Evolutionary conservation across 2,888 invertebrate species (phyloP).

Genomic region (Suillia variegata): DNA sequence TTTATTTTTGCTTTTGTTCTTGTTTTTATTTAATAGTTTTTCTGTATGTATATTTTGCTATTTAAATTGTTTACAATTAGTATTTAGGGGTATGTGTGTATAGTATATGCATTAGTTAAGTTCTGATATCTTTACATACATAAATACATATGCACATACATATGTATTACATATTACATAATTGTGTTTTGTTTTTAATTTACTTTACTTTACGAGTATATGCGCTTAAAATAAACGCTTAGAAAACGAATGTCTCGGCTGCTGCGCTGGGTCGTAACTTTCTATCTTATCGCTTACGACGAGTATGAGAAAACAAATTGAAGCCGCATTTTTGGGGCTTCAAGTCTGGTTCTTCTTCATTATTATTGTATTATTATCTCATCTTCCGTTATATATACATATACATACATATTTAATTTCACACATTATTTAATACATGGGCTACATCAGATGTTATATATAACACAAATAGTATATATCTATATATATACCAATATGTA

Average conservation of each 20-base stretch:
- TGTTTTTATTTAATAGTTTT: background rate
- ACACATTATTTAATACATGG: background rate
- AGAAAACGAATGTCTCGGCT: too few relatives aligned
- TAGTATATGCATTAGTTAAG: background rate
- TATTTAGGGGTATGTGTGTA: background rate
- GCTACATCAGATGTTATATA: background rate
- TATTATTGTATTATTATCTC: too few relatives aligned
- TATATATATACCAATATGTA: background rate
- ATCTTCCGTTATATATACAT: background rate
- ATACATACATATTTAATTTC: too few relatives aligned
- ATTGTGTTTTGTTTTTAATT: background rate
- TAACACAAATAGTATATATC: background rate
- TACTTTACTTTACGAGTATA: background rate
- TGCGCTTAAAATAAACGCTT: too few relatives aligned
- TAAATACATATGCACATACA: background rate
- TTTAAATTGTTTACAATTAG: background rate
- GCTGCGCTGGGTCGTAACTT: background rate
- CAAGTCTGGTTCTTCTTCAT: too few relatives aligned
- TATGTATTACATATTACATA: background rate
- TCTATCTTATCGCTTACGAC: too few relatives aligned
- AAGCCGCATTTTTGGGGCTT: too few relatives aligned
- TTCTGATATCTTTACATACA: background rate
- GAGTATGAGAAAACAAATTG: too few relatives aligned
- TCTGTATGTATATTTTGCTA: background rate
- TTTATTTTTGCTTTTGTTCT: too few relatives aligned